Evolutionary conservation across 2,797 vertebrate genomes (phyloP).

Genomic region (Phrynocephalus forsythii): DNA sequence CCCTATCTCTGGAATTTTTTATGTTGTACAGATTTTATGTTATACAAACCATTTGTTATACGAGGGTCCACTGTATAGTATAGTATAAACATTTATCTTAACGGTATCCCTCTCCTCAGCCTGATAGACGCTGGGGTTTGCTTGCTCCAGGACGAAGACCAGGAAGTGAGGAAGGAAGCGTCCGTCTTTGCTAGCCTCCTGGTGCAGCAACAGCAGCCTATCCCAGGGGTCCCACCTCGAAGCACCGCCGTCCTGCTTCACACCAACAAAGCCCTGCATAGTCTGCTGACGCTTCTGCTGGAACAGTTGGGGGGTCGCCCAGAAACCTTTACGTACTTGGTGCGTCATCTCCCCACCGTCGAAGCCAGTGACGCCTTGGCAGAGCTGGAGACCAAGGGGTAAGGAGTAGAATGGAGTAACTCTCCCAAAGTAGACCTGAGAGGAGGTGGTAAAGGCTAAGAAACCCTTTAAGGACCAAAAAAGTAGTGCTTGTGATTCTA

Average conservation of each 20-base stretch:
- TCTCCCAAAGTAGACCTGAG: too few relatives aligned
- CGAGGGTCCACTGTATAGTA: too few relatives aligned
- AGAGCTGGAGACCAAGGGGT: slow-evolving; percentile 77
- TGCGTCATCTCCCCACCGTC: slow-evolving; percentile 80
- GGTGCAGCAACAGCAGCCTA: neutral
- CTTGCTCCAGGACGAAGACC: slow-evolving; percentile 89
- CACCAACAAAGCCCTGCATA: slow-evolving; percentile 79
- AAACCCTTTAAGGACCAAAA: too few relatives aligned
- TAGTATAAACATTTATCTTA: neutral
- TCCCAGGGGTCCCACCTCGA: neutral
- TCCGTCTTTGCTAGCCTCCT: slow-evolving; percentile 80
- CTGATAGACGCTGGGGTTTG: slow-evolving; percentile 80
- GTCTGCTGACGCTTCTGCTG: slow-evolving; percentile 82
- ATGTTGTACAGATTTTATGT: too few relatives aligned
- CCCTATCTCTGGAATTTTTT: too few relatives aligned
- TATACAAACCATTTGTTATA: too few relatives aligned
- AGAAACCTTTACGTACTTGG: slow-evolving; percentile 76
- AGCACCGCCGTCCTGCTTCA: slow-evolving; percentile 74
- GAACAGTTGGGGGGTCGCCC: slow-evolving; percentile 76
- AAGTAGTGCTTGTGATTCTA: too few relatives aligned
- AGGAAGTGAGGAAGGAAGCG: slow-evolving; percentile 80
- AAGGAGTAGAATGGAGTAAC: slow-evolving; percentile 42
- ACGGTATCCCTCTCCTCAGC: slow-evolving; percentile 67
- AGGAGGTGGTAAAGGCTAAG: too few relatives aligned
- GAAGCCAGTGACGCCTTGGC: slow-evolving; percentile 76